Percentiles rank a stretch among this genome's conserved stretches.
phyloP scores from a whole-genome alignment of 2,888 invertebrate genomes.

The Eupelmus urozonus region DNA sequence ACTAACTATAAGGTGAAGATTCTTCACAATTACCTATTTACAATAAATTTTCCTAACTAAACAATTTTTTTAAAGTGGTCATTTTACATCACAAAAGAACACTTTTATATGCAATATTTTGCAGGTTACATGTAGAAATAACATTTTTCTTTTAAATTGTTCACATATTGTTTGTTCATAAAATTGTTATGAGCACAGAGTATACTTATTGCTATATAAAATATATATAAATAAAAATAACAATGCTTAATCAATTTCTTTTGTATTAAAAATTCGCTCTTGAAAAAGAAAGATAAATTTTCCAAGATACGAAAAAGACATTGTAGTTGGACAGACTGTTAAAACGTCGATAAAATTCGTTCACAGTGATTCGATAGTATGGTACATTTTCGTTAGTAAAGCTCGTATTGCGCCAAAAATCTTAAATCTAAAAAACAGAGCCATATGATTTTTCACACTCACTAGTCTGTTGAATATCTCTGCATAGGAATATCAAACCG shows the following conservation, averaged over 20 bases:
- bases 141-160: constrained; percentile 2
- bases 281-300: constrained; percentile 14
- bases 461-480: constrained; percentile 24
- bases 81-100: constrained; percentile 54
- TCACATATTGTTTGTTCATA: background rate
- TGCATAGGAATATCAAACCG: constrained; percentile 52
- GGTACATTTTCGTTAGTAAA: constrained; percentile 45
- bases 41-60: constrained; percentile 45
- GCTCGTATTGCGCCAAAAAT: constrained; percentile 37
- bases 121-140: constrained; percentile 32
- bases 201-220: constrained; percentile 27
- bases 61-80: constrained; percentile 28
- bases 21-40: constrained; percentile 49
- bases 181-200: constrained; percentile 20
- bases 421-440: constrained; percentile 40
- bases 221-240: constrained; percentile 26
- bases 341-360: constrained; percentile 59
- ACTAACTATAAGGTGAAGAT: constrained; percentile 41
- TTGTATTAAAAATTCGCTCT: background rate
- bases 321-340: constrained; percentile 36
- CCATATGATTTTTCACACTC: constrained; percentile 8
- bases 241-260: constrained; percentile 14
- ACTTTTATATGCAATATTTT: constrained; percentile 10
- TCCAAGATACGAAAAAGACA: constrained; percentile 34
- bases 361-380: constrained; percentile 55